A percentile compares a stretch with the other conserved stretches of the same genome.
Evolutionary conservation across 2,113 vertebrate species (phyloP).

Genomic region (Phoxinus phoxinus): DNA sequence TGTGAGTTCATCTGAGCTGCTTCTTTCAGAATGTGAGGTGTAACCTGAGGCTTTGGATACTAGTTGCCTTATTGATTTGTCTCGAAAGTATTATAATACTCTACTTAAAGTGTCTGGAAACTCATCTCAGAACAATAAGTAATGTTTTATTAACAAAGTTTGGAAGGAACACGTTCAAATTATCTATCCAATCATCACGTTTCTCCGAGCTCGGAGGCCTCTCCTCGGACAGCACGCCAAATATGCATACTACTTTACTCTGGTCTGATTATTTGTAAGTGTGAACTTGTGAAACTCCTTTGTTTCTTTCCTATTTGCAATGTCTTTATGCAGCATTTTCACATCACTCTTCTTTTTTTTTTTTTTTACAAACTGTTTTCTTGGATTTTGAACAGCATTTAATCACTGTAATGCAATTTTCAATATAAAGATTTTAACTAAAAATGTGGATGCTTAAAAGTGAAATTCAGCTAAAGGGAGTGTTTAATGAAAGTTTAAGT

Average conservation of each 20-base stretch:
- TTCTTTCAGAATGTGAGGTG: slow-evolving; percentile 23
- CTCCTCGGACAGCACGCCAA: too few relatives aligned
- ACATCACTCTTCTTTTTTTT: not conserved
- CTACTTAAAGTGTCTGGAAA: slow-evolving; percentile 29
- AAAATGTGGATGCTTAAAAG: slow-evolving; percentile 29
- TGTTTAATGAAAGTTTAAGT: slow-evolving; percentile 30
- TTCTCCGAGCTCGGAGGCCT: too few relatives aligned
- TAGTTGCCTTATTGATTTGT: slow-evolving; percentile 59
- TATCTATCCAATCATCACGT: too few relatives aligned
- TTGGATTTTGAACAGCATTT: slow-evolving; percentile 3
- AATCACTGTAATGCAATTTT: not conserved
- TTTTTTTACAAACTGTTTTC: slow-evolving; percentile 14
- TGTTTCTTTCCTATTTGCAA: not conserved
- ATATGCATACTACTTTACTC: too few relatives aligned
- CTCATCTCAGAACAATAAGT: slow-evolving; percentile 55
- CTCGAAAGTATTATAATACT: slow-evolving; percentile 7
- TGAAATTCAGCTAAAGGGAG: slow-evolving; percentile 29
- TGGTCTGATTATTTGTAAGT: too few relatives aligned
- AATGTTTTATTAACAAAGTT: too few relatives aligned
- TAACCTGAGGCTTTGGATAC: slow-evolving; percentile 57
- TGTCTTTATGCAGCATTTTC: not conserved
- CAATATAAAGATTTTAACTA: not conserved
- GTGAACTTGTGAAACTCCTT: too few relatives aligned
- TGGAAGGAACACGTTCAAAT: too few relatives aligned
- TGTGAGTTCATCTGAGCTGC: not conserved